Evolutionary conservation across 2,888 invertebrate species (phyloP).

Genomic region (Sinelater perroti): DNA sequence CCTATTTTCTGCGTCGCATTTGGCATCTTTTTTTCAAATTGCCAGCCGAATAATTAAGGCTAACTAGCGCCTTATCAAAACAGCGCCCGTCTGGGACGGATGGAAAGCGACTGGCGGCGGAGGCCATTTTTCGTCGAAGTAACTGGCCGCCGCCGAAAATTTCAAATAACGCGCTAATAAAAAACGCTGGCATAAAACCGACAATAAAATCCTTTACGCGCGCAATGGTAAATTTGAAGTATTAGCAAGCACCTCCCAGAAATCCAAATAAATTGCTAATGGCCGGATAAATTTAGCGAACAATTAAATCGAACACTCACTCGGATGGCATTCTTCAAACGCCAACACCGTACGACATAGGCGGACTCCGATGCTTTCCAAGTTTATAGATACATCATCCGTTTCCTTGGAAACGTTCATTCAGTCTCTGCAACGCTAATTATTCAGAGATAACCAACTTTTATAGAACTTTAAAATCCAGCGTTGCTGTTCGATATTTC

Average conservation of each 20-base stretch:
- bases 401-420: too few species aligned
- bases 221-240: conserved; percentile 3
- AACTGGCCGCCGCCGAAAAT: not conserved
- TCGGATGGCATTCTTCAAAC: not conserved
- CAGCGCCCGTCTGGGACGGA: not conserved
- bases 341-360: not conserved
- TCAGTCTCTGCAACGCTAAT: too few species aligned
- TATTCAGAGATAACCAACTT: too few species aligned
- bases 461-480: too few species aligned
- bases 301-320: too few species aligned
- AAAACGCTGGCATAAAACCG: conserved; percentile 6
- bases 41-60: conserved; percentile 15
- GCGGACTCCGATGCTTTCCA: not conserved
- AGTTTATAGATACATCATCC: not conserved
- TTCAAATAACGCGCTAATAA: not conserved
- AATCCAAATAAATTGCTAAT: conserved; percentile 1
- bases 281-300: not conserved
- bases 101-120: not conserved
- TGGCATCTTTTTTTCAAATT: conserved; percentile 27
- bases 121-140: not conserved
- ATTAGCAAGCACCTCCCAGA: not conserved
- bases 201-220: conserved; percentile 9
- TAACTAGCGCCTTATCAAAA: conserved; percentile 19
- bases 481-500: too few species aligned
- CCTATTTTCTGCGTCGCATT: conserved; percentile 31